A percentile compares a stretch with the other conserved stretches of the same genome.
Evolutionary conservation across 1,140 invertebrate genomes (phyloP).

Genomic region (Grapholita molesta): DNA sequence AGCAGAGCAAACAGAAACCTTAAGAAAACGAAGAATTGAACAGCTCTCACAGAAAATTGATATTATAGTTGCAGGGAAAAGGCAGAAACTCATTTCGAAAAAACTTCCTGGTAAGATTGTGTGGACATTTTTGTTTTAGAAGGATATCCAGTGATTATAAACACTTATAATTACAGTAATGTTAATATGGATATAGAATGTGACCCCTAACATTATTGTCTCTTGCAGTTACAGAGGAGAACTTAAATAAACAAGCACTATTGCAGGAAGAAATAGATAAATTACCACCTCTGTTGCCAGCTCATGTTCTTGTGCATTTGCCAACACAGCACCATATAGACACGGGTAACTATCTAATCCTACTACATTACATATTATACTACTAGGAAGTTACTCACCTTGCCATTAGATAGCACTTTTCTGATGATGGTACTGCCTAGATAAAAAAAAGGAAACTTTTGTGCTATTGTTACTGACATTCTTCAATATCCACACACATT

Average conservation of each 20-base stretch:
- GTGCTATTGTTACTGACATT: no score
- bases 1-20: conserved; percentile 78
- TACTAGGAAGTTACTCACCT: no score
- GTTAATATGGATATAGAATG: conserved; percentile 48
- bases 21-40: conserved; percentile 80
- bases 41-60: conserved; percentile 72
- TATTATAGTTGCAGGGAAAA: conserved; percentile 71
- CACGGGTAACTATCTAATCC: conserved; percentile 39
- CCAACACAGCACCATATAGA: conserved; percentile 50
- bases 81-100: conserved; percentile 65
- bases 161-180: no score
- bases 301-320: conserved; percentile 78
- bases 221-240: conserved; percentile 41
- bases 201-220: background rate
- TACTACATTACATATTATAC: conserved; percentile 21
- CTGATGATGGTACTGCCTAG: no score
- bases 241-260: conserved; percentile 75
- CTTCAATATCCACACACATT: no score
- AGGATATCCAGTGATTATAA: no score
- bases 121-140: no score
- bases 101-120: conserved; percentile 50
- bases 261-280: conserved; percentile 82
- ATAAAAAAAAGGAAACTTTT: no score
- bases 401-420: no score
- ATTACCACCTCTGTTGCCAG: conserved; percentile 72